A percentile compares a stretch with the other conserved stretches of the same genome.
Conservation (phyloP, 2,888 invertebrate species). For the Andrena fulva region DNA sequence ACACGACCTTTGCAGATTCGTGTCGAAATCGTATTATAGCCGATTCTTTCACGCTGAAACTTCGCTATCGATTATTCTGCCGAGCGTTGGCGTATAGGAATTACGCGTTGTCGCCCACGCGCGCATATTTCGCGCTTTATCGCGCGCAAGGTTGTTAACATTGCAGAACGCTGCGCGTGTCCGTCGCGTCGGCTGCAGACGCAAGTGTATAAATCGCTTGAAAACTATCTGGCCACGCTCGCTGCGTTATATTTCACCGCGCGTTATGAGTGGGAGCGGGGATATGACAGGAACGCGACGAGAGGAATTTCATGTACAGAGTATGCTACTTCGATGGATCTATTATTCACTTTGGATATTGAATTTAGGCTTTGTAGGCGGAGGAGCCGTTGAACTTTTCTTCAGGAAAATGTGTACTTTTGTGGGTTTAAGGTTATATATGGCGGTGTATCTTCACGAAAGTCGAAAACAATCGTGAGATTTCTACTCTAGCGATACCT, state of each 20-base stretch:
- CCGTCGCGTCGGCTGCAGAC: neutral
- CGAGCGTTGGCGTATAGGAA: conserved; percentile 12
- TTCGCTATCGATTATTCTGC: conserved; percentile 10
- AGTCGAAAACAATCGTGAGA: too few relatives aligned
- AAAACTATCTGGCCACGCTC: neutral
- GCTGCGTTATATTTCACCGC: too few relatives aligned
- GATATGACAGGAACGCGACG: conserved; percentile 20
- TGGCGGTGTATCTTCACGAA: too few relatives aligned
- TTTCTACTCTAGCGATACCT: too few relatives aligned
- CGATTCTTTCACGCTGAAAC: conserved; percentile 11
- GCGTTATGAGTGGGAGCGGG: neutral
- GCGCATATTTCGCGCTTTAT: conserved; percentile 33
- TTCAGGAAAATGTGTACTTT: too few relatives aligned
- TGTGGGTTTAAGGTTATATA: too few relatives aligned
- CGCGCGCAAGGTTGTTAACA: conserved; percentile 47
- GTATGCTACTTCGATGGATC: too few relatives aligned
- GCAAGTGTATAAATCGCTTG: neutral
- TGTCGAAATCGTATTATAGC: conserved; percentile 33
- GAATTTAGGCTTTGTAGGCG: too few relatives aligned
- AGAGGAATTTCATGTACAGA: neutral
- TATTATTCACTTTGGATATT: too few relatives aligned
- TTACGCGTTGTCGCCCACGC: conserved; percentile 30
- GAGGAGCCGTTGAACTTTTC: too few relatives aligned
- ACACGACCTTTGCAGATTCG: conserved; percentile 14
- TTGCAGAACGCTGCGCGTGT: neutral